Percentiles rank a stretch among this genome's conserved stretches.
Evolutionary conservation across 2,888 invertebrate genomes (phyloP).

Genomic region (Tetramorium bicarinatum): DNA sequence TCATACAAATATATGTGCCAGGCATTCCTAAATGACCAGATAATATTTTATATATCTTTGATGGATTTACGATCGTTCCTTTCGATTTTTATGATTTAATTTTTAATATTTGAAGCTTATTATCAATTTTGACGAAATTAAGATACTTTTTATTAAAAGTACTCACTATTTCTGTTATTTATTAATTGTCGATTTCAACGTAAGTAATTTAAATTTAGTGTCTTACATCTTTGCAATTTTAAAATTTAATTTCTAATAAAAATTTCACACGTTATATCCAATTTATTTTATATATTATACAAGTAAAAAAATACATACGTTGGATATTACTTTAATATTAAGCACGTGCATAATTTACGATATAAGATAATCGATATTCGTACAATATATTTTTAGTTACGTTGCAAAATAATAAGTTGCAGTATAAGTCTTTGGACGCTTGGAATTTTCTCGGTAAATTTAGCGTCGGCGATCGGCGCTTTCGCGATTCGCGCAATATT

Average conservation of each 20-base stretch:
- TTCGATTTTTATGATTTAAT: too few species aligned
- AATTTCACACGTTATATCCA: not conserved
- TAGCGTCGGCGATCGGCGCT: not conserved
- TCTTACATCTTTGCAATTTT: not conserved
- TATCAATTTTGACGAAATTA: not conserved
- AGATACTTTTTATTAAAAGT: slow-evolving; percentile 3
- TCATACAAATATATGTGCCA: not conserved
- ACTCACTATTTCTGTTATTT: not conserved
- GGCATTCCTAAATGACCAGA: not conserved
- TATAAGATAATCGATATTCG: not conserved
- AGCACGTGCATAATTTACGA: not conserved
- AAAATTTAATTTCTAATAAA: not conserved
- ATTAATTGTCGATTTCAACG: not conserved
- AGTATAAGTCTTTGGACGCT: not conserved
- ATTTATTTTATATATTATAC: not conserved
- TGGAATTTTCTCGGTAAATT: not conserved
- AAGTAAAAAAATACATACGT: not conserved
- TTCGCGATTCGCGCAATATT: slow-evolving; percentile 10
- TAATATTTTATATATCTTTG: slow-evolving; percentile 12
- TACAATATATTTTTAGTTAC: not conserved
- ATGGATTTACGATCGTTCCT: not conserved
- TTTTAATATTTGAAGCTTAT: not conserved
- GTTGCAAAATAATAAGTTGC: not conserved
- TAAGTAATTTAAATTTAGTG: not conserved
- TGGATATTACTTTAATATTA: not conserved